Base-by-base conservation (phyloP, 2,888 invertebrate species). In the Phortica okadai region DNA sequence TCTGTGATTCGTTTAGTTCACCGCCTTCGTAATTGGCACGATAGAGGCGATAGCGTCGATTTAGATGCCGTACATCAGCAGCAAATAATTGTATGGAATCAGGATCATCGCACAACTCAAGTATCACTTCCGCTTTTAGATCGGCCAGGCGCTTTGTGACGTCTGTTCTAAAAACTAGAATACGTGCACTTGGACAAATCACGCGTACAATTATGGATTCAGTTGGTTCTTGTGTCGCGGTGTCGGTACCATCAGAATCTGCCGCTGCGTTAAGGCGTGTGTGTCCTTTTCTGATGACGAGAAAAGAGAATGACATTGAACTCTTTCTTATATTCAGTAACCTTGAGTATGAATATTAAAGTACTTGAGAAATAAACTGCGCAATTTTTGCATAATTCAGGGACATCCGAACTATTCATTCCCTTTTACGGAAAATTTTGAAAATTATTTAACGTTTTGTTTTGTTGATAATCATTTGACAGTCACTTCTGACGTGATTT, bases 161-260 rank as follows among this genome's bases (percentile, higher is more conserved):
- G 74, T 89, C 88, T 6, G 89, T 88, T 74, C 86, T 87, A 66
- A 91, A 87, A 33, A 85, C 77, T 14, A 90, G 82, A 10, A 90
- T 84, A 33, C 90, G 88, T 4, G 91, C 91, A 45, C 89, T 90
- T 10, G 90, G 90, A 80, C 90, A 89, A 58, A 91, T 89, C 11
- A 91, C 82, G 6, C 91, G 90, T 56, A 91, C 84, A 21, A 82
- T 85, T 3, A 91, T 85, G 10, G 84, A 84, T 21, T 88, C 89
- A 21, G 85, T 86, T 0, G 78, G 14, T 21, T 16, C 33, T 73
- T 33, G n/a, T 14, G 50, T 41, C 33, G 79, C 80, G 58, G 79
- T 70, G 11, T 80, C 77, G 1, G 74, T 33, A 2, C 81, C 83
- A 56, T 78, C 81, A 7, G 83, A 74, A 14, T 82, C 80, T 3